These are phyloP conservation scores for Tonatia bakeri DNA, from an alignment of 2,113 vertebrate species.

Conservation along the genomic window DNA sequence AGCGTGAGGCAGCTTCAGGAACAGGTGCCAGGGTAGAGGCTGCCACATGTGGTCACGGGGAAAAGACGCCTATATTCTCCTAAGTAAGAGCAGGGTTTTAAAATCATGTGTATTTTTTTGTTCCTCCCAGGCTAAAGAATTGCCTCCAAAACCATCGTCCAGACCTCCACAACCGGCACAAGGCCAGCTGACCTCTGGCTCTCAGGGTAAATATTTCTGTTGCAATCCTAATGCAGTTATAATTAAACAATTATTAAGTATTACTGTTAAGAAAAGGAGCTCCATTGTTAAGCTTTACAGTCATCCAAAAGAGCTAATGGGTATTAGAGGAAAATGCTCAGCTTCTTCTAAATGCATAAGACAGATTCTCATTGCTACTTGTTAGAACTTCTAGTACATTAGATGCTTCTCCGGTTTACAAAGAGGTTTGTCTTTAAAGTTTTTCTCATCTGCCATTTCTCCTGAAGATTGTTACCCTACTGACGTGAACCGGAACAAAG, in stretches of 20 bases:
- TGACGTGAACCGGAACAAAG: not conserved
- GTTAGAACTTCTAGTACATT: not conserved
- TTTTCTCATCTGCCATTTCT: not conserved
- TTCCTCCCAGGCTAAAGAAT: slow-evolving; percentile 69
- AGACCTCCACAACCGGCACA: slow-evolving; percentile 57
- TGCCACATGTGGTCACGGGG: rapidly evolving
- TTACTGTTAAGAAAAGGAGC: not conserved
- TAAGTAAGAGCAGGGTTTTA: not conserved
- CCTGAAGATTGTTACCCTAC: not conserved
- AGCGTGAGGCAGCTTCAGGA: rapidly evolving
- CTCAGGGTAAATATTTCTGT: slow-evolving; percentile 30
- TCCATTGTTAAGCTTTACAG: not conserved
- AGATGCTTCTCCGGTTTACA: not conserved
- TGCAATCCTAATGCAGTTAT: not conserved
- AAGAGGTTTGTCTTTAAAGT: not conserved
- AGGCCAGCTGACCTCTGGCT: not conserved
- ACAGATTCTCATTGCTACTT: not conserved
- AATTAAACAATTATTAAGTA: not conserved
- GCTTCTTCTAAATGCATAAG: not conserved
- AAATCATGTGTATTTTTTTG: not conserved
- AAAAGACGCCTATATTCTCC: rapidly evolving
- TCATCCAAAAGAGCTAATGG: not conserved
- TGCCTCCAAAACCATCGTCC: slow-evolving; percentile 61
- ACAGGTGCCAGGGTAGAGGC: rapidly evolving
- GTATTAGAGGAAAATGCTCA: not conserved